Evolutionary conservation across 2,888 invertebrate species (phyloP).

Genomic region (Phragmatobia fuliginosa): DNA sequence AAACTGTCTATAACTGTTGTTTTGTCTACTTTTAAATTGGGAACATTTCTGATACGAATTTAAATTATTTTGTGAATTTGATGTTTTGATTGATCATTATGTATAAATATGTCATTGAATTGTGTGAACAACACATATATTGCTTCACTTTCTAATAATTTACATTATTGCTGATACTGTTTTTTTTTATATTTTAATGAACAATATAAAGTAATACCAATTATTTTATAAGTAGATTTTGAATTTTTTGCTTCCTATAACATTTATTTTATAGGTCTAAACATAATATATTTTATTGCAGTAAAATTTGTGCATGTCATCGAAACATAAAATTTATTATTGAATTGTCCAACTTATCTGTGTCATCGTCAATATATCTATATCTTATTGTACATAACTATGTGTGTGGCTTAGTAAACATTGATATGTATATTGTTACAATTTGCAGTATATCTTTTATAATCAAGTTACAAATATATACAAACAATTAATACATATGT

Average conservation of each 20-base stretch:
- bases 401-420: neutral
- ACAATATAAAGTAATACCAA: neutral
- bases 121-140: neutral
- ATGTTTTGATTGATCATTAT: neutral
- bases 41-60: conserved; percentile 7
- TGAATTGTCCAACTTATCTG: neutral
- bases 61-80: neutral
- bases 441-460: neutral
- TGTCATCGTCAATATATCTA: neutral
- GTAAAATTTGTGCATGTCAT: neutral
- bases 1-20: conserved; percentile 16
- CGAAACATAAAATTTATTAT: neutral
- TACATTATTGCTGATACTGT: neutral
- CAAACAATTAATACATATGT: neutral
- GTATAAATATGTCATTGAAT: neutral
- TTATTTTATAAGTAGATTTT: neutral
- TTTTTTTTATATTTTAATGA: neutral
- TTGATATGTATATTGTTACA: neutral
- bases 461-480: neutral
- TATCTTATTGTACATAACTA: neutral
- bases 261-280: neutral
- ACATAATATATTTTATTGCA: neutral
- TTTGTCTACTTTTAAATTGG: conserved; percentile 6
- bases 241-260: neutral
- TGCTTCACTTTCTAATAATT: neutral